Percentiles rank a stretch among this genome's conserved stretches.
These are phyloP conservation scores for Sporophila hypoxantha DNA, from an alignment of 2,113 vertebrate species.

Conservation along the genomic window DNA sequence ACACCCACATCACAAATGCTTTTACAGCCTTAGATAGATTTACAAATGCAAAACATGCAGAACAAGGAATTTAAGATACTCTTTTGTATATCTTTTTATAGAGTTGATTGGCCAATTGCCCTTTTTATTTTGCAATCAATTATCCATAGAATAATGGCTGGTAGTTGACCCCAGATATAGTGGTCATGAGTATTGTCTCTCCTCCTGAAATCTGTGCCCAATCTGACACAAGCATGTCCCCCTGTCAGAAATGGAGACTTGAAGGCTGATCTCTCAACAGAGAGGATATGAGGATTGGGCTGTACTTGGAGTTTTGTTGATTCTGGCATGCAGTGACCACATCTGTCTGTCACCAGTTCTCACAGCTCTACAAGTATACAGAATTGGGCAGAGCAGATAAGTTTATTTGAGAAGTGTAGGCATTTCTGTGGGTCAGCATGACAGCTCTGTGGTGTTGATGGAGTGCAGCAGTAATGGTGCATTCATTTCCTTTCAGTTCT, in stretches of 20 bases:
- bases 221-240: not conserved
- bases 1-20: not conserved
- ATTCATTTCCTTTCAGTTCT: not conserved
- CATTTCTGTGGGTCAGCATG: not conserved
- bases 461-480: fast-evolving
- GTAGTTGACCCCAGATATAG: not conserved
- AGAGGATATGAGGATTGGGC: not conserved
- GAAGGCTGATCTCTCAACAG: not conserved
- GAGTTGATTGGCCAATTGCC: not conserved
- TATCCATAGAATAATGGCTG: not conserved
- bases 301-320: not conserved
- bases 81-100: not conserved
- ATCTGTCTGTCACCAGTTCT: not conserved
- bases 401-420: not conserved
- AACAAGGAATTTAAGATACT: not conserved
- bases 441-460: not conserved
- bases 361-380: not conserved
- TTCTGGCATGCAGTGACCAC: not conserved
- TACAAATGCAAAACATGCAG: not conserved
- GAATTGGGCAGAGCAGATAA: not conserved
- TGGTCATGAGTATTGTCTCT: not conserved
- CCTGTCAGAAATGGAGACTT: not conserved
- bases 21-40: not conserved
- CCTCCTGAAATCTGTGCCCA: not conserved
- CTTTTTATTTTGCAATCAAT: not conserved